Evolutionary conservation across 2,113 vertebrate species (phyloP).

Genomic region (Heterochromis multidens): DNA sequence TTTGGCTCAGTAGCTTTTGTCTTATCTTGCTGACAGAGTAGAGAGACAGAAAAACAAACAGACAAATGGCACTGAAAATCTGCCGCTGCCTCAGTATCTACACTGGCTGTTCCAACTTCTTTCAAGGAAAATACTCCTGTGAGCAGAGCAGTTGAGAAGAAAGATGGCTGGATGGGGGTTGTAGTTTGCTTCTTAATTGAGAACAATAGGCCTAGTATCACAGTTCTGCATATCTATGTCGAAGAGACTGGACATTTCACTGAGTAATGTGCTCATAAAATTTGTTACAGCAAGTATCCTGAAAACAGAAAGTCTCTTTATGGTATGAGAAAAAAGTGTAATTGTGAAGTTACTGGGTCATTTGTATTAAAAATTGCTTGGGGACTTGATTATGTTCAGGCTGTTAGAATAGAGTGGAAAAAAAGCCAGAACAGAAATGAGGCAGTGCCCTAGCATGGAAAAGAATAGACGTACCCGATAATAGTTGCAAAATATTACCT

Average conservation of each 20-base stretch:
- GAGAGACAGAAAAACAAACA: not conserved
- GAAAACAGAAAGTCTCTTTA: not conserved
- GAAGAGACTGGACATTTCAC: not conserved
- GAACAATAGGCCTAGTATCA: not conserved
- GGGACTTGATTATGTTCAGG: not conserved
- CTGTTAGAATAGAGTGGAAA: not conserved
- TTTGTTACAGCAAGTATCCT: not conserved
- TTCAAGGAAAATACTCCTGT: not conserved
- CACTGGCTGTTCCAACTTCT: not conserved
- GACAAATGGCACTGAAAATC: not conserved
- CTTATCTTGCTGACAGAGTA: not conserved
- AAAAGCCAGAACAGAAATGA: not conserved
- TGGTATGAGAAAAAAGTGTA: not conserved
- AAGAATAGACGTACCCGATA: not conserved
- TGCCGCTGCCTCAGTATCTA: not conserved
- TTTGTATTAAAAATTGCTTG: not conserved
- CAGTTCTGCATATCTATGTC: not conserved
- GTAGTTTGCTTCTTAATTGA: not conserved
- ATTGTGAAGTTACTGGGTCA: not conserved
- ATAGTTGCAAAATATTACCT: not conserved
- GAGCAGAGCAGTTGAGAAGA: not conserved
- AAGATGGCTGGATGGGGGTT: not conserved
- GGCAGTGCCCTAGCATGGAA: not conserved
- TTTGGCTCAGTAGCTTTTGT: not conserved
- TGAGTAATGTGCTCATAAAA: not conserved